These are phyloP conservation scores for Portunus trituberculatus DNA, from an alignment of 1,140 invertebrate species.

Conservation along the genomic window DNA sequence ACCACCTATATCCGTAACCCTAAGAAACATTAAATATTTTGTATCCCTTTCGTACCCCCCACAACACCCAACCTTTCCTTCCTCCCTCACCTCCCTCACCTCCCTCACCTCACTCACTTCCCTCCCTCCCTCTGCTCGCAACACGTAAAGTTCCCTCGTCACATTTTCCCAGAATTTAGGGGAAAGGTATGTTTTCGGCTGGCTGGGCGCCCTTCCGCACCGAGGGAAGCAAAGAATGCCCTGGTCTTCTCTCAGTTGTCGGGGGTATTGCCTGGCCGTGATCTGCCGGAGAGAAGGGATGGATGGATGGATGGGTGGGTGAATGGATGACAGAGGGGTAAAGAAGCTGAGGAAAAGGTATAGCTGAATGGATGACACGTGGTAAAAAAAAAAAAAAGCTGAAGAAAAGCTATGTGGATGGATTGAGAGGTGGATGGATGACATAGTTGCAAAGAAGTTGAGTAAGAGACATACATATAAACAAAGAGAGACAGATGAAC, in stretches of 20 bases:
- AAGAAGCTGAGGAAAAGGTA: neutral
- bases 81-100: neutral
- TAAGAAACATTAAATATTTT: conserved; percentile 16
- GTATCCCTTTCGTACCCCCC: neutral
- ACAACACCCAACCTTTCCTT: no score
- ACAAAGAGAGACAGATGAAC: no score
- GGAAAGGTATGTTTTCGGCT: conserved; percentile 21
- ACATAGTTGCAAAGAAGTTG: no score
- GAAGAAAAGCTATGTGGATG: neutral
- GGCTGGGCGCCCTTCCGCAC: neutral
- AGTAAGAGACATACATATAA: no score
- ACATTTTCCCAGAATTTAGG: conserved; percentile 23
- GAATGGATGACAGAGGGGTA: neutral
- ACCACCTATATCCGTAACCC: neutral
- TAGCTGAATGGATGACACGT: neutral
- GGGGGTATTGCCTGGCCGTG: neutral
- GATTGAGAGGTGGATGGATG: neutral
- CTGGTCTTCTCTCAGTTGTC: neutral
- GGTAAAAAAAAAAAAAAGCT: no score
- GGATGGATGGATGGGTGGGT: neutral
- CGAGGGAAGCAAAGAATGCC: neutral
- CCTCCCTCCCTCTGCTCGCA: neutral
- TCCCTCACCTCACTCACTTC: neutral
- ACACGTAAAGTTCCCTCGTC: conserved; percentile 11
- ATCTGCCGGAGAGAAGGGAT: neutral